Base-by-base conservation (phyloP, 1,140 invertebrate genomes). In the Leptinotarsa defecta region DNA sequence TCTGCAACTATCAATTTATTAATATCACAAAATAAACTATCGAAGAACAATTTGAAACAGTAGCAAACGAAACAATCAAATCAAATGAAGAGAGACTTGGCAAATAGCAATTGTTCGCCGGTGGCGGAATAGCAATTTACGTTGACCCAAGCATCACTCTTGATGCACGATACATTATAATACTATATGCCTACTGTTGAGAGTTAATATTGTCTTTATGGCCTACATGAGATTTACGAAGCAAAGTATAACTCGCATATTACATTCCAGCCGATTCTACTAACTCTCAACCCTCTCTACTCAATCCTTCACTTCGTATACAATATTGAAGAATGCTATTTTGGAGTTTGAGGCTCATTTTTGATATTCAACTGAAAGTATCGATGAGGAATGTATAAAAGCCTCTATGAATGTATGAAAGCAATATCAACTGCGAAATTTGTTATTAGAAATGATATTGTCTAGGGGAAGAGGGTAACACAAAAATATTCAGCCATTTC, bases 131-230 rank as follows among this genome's bases (percentile, higher is more conserved):
- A 13, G 11, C 0, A 19, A 11, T 13, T 65, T 65, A 22, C 13
- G 68, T 70, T 48, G 68, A 70, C 68, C 68, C 19, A 8, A 48
- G 19, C 48, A 49, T 70, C 68, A 70, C 49, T 70, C 67, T 74
- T 71, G 52, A 4, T 22, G 49, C 63, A 71, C 73, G 65, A 78
- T 77, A 78, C 76, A 77, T 73, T 75, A 74, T 77, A 74, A 80
- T 78, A 68, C 79, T 76, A 77, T 79, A 73, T 81, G 74, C 69
- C 77, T 76, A 78, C 65, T 76, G 71, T 71, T 76, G 63, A 77
- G 77, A 81, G 77, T 81, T 81, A 81, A 81, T 81, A 81, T 79
- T 79, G 80, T 81, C 77, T 80, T 81, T 81, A 80, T 77, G 73
- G 80, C 79, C 75, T 80, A 72, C 76, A 77, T 71, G 76, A 81